Evolutionary conservation across 2,797 vertebrate genomes (phyloP), one percentile per base, ranked within the genome.

Genomic region (Cyprinella venusta): DNA sequence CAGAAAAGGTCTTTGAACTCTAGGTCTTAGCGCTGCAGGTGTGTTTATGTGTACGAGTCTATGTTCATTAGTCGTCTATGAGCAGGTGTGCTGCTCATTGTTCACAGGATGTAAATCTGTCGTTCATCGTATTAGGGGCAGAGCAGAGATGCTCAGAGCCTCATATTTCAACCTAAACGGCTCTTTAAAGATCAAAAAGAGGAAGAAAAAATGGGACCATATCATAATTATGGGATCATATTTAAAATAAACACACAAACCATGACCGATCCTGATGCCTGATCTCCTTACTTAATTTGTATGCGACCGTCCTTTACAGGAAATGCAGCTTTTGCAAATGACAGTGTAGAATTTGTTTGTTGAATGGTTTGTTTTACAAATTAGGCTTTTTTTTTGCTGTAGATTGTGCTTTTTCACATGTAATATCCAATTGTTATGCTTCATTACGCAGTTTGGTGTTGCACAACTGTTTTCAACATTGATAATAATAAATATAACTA

Each of bases 161-260:
- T 74, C 61, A 77, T 79, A 26, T 42, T 77, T 56, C 83, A 82
- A 75, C 50, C 21, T 77, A 72, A 84, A 83, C 72, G n/a, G 9
- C 65, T 42, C 82, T 88, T 89, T 89, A 82, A 90, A 90, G 88
- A 89, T 87, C 68, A 85, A 59, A 86, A 64, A 63, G 74, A 74
- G 79, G 79, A 50, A 82, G 79, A 63, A 79, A 50, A 71, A 48
- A 76, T 79, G 24, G 40, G 67, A 72, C 16, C 33, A 26, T 24
- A 56, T 36, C 24, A 67, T 61, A 54, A 76, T 70, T 61, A 74
- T n/a, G 54, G 52, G 54, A 45, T 65, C 40, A 81, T 81, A 79
- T 72, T 75, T 59, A 71, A 68, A 72, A 82, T 81, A 70, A 64
- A 81, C 79, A 42, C 65, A 50, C 38, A n/a, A 45, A 75, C 71